These are phyloP conservation scores for Calypte anna DNA, from an alignment of 2,113 vertebrate species.

Conservation along the genomic window DNA sequence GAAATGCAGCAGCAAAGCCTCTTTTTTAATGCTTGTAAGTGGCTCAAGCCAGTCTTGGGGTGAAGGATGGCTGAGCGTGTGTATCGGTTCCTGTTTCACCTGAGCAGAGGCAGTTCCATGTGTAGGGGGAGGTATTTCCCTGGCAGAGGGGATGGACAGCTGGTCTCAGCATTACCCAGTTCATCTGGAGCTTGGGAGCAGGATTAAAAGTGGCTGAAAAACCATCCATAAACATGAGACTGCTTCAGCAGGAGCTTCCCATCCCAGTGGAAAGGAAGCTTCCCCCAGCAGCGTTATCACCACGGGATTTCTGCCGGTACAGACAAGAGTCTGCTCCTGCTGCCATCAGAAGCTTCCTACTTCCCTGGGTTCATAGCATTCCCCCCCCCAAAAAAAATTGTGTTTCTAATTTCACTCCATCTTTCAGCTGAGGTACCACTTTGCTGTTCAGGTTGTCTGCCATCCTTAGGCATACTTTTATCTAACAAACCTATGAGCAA, in stretches of 20 bases:
- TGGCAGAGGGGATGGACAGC: not conserved
- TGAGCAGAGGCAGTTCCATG: not conserved
- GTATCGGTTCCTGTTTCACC: not conserved
- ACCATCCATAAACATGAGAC: not conserved
- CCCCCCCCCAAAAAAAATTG: accelerated
- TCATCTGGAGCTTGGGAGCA: not conserved
- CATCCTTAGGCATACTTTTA: not conserved
- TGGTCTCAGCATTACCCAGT: not conserved
- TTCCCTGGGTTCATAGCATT: constrained; percentile 29
- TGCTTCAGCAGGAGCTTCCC: not conserved
- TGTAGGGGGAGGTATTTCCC: not conserved
- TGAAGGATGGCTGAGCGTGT: not conserved
- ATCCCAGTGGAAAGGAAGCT: constrained; percentile 29
- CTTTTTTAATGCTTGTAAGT: not conserved
- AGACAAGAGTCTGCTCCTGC: constrained; percentile 54
- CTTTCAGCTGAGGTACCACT: not conserved
- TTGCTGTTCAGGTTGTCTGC: not conserved
- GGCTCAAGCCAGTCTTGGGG: not conserved
- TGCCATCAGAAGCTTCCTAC: constrained; percentile 36
- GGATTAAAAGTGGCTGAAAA: not conserved
- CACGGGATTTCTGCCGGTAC: not conserved
- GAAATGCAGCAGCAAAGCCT: not conserved
- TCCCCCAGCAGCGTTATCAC: constrained; percentile 24
- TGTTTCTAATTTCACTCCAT: not conserved
- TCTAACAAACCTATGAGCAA: not conserved